Evolutionary conservation across 2,113 vertebrate species (phyloP).

Genomic region (Ginglymostoma cirratum): DNA sequence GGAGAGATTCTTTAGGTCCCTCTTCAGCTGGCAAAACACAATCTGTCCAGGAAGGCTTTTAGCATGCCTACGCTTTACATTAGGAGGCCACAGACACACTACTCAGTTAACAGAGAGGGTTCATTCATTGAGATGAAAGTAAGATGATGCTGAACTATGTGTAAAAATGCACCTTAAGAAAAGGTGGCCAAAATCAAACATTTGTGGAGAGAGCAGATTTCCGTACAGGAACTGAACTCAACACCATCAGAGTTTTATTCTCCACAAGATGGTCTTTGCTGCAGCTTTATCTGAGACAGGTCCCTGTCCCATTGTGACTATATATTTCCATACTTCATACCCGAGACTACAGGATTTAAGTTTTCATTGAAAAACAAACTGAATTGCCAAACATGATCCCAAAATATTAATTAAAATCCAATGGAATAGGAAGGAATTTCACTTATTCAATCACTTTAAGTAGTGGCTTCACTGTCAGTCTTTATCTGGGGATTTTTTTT

Average conservation of each 20-base stretch:
- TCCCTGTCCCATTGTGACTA: not conserved
- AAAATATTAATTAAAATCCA: slow-evolving; percentile 6
- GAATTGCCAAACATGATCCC: not conserved
- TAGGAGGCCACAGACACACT: not conserved
- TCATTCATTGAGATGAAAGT: not conserved
- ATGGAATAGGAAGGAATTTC: slow-evolving; percentile 1
- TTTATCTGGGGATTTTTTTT: not conserved
- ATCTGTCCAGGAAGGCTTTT: not conserved
- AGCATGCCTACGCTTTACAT: not conserved
- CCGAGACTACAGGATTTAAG: not conserved
- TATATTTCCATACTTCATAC: not conserved
- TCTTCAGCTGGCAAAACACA: not conserved
- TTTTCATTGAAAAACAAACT: not conserved
- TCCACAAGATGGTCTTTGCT: not conserved
- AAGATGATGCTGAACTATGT: not conserved
- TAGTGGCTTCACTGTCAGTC: not conserved
- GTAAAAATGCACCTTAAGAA: not conserved
- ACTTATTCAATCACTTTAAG: not conserved
- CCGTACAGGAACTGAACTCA: not conserved
- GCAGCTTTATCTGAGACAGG: not conserved
- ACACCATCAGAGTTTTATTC: not conserved
- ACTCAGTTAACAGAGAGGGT: not conserved
- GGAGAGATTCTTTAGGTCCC: not conserved
- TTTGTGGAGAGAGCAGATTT: not conserved
- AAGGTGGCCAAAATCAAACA: not conserved